Evolutionary conservation across 64 coral and sea anemone species (phyloP), one percentile per base, ranked within the genome.

Genomic region (Porites australiensis): DNA sequence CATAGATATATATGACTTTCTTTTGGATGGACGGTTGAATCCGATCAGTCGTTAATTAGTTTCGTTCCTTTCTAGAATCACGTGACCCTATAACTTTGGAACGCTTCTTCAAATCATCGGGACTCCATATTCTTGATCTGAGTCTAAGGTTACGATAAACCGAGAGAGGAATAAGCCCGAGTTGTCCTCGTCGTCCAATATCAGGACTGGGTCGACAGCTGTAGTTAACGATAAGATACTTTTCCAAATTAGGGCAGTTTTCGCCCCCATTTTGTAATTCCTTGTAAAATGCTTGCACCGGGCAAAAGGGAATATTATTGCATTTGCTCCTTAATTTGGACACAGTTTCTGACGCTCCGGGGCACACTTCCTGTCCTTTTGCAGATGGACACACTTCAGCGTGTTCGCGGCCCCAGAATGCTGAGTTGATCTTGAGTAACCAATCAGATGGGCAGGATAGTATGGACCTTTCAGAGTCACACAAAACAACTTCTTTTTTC

Each of bases 181-280:
- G 92, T 55, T 88, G 91, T 3, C 92, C 95, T 48, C 95, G 88
- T 11, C 95, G 91, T 8, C 92, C 95, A 4, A 98, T 19, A 54
- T 86, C 69, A 13, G 82, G 74, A 58, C 92, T 91, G 65, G 95
- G 95, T 19, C 73, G 89, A 75, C 95, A 98, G 13, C 86, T 89
- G 66, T 98, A 98, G 71, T 91, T 88, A 4, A 98, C 88, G 58
- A 94, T 82, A 15, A 98, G 63, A 44, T 98, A 98, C 48, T 98
- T 98, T 44, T 93, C 82, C 3, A 98, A 68, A 7, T 59, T 66
- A 57, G 95, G 95, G 59, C 95, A 98, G 67, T 98, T 98, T 64
- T 98, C 95, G 0, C 95, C 95, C 3, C 95, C 95, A 88, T 98
- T 98, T 60, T 98, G 88, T n/a, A 98, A 79, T 45, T 98, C 92